Evolutionary conservation across 2,113 vertebrate genomes (phyloP).

Genomic region (Cervus canadensis): DNA sequence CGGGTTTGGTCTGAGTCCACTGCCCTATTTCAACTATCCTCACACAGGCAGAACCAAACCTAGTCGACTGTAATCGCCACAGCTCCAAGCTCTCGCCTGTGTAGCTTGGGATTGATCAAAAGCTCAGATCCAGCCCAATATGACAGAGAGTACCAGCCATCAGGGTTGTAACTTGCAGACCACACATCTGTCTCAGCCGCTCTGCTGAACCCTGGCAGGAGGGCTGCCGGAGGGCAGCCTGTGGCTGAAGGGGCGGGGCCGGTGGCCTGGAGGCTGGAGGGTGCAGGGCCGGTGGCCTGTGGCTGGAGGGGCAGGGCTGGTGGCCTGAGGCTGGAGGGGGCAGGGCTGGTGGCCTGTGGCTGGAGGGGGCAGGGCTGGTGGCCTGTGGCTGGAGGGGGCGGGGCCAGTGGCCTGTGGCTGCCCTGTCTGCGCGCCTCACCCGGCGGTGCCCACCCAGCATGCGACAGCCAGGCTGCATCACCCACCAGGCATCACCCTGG

Average conservation of each 20-base stretch:
- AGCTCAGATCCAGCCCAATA: not conserved
- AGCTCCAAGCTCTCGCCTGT: not conserved
- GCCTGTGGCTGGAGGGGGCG: not conserved
- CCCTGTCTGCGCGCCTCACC: not conserved
- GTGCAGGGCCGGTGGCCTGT: no score
- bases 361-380: no score
- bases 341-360: not conserved
- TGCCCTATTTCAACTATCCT: not conserved
- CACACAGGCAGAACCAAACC: not conserved
- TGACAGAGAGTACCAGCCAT: not conserved
- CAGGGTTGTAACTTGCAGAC: not conserved
- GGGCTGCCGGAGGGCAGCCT: not conserved
- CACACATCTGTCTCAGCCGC: not conserved
- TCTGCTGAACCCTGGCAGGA: not conserved
- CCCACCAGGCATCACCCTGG: not conserved
- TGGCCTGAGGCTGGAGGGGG: not conserved
- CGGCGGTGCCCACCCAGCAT: not conserved
- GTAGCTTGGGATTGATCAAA: not conserved
- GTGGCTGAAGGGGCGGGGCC: no score
- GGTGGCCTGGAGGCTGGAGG: no score
- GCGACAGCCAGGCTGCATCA: not conserved
- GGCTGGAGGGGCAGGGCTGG: not conserved
- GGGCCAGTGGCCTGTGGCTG: not conserved
- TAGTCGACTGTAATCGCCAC: not conserved
- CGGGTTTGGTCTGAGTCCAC: not conserved